Base-by-base conservation (phyloP, 92 coral and sea anemone species). In the Umimayanthus chanpuru region DNA sequence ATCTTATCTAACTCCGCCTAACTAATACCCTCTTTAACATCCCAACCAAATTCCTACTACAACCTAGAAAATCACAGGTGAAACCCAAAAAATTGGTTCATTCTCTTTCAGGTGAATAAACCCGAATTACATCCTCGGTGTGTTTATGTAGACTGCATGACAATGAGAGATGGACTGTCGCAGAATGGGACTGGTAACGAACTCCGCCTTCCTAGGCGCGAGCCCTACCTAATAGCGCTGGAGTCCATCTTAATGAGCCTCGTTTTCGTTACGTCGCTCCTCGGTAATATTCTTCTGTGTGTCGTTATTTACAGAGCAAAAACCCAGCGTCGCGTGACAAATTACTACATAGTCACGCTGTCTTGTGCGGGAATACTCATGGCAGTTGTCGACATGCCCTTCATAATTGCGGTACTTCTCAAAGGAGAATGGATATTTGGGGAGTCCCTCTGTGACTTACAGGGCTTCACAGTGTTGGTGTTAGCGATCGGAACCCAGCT, bases 351-450 rank as follows among this genome's bases (percentile, higher is more conserved):
- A 6, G 61, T 83, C 78, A 16, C 78, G 4, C 40, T 83, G 67
- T 83, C 87, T 41, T 71, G 77, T 29, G 76, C 87, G 14, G 78
- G 87, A 28, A 44, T 83, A 14, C 65, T 83, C n/a, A 83, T 83
- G 87, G 76, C 87, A 29, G 58, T 32, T 11, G 64, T 29, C 5
- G 87, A 68, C 87, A 83, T 83, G 87, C 87, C 87, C 11, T 83
- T 83, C 6, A 29, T 83, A 14, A 18, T 72, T 28, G 77, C 68
- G 32, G 79, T 83, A n/a, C 78, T 83, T 15, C 40, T 44, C 41
- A 72, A 44, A 12, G 87, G 87, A 26, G 79, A 67, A 9, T 83
- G 87, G 87, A 47, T 7, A 70, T 83, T 67, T 5, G 79, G 79
- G 67, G 87, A 83, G 87, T 29, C 55, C 65, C 44, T 83, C 10